A percentile compares a stretch with the other conserved stretches of the same genome.
Conservation (phyloP, 2,888 invertebrate genomes). For the Ennomos fuscantarius region DNA sequence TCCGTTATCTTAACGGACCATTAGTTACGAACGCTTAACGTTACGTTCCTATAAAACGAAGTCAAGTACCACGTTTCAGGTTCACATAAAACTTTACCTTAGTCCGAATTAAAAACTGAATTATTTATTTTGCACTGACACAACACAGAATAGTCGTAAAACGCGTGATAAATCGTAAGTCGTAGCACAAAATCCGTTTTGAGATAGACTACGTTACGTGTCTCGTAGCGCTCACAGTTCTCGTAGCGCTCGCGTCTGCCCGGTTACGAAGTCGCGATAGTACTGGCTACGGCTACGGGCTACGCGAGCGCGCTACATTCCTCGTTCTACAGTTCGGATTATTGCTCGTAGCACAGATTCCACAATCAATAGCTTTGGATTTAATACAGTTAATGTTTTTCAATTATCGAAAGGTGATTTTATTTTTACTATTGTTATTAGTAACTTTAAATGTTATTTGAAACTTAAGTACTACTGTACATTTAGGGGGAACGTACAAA, state of each 20-base stretch:
- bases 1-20: conserved; percentile 75
- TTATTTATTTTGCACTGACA: conserved; percentile 47
- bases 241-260: conserved; percentile 55
- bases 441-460: too few relatives aligned
- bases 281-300: conserved; percentile 78
- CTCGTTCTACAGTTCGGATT: conserved; percentile 71
- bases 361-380: conserved; percentile 72
- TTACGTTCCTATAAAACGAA: conserved; percentile 63
- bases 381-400: conserved; percentile 39
- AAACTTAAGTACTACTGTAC: too few relatives aligned
- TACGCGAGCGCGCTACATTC: conserved; percentile 73
- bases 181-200: conserved; percentile 32
- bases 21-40: conserved; percentile 67
- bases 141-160: conserved; percentile 58
- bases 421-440: not conserved
- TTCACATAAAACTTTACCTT: conserved; percentile 61
- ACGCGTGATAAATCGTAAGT: conserved; percentile 5
- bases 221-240: conserved; percentile 48
- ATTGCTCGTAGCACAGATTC: conserved; percentile 77
- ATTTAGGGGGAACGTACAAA: too few relatives aligned
- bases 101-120: conserved; percentile 30
- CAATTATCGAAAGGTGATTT: conserved; percentile 21
- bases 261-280: conserved; percentile 71
- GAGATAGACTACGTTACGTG: conserved; percentile 35
- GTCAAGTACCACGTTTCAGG: conserved; percentile 56